Base-by-base conservation (phyloP, 2,888 invertebrate genomes). In the Craniophora ligustri region DNA sequence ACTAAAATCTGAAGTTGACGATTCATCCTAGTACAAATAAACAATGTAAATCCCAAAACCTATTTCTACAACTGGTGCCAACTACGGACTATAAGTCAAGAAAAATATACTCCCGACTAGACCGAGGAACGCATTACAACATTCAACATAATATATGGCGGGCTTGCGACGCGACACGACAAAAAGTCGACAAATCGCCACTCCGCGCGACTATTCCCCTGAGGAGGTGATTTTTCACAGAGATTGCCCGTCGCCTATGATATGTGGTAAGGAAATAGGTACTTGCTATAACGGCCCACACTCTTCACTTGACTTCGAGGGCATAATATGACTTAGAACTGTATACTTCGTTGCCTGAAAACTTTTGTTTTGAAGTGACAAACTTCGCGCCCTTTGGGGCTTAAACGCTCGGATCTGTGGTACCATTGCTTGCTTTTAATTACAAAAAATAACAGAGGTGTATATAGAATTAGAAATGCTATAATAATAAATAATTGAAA, bases 171-270 rank as follows among this genome's bases (percentile, higher is more conserved):
- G 50, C 48, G 69, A 70, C 62, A 57, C 71, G 72, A 78, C 75
- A 80, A 79, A 79, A 80, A 75, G 62, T 63, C 67, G 76, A 80
- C 80, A 79, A 81, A 82, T 82, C 75, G 78, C 75, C 78, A 76
- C 78, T 78, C 76, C 44, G 49, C 46, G 56, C 59, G 63, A 62
- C 74, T 68, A 55, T 56, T 67, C 75, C 63, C 66, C 2, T 15
- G 73, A 58, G 73, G 54, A 62, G 72, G 54, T 40, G 62, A 79
- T 79, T 72, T 70, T 56, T 78, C 77, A 76, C 55, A 34, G 60
- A 70, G 75, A 78, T 78, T 78, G 71, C 76, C 50, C 50, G 48
- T 66, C 58, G 41, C 6, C 48, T 51, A 51, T 56, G 57, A 67
- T 72, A 49, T 64, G 67, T 58, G 35, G 60, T 57, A 58, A 46